Conservation (phyloP, 1,140 invertebrate species). For the Hyles vespertilio region DNA sequence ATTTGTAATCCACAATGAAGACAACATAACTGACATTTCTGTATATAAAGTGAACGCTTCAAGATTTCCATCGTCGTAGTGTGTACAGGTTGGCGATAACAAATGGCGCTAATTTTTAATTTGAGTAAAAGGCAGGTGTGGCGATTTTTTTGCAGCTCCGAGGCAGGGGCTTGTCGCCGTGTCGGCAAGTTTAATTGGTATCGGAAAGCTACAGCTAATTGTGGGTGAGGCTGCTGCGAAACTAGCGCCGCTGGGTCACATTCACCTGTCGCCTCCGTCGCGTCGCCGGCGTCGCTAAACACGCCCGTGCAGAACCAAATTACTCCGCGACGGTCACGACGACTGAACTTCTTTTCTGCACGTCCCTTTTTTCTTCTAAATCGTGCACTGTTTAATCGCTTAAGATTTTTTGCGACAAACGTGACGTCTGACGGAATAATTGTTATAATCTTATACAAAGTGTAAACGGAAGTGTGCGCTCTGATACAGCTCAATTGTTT, state of each 20-base stretch:
- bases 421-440: slow-evolving; percentile 8
- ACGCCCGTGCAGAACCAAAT: slow-evolving; percentile 36
- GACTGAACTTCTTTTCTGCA: slow-evolving; percentile 14
- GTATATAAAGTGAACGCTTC: no score
- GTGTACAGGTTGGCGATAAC: no score
- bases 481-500: no score
- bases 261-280: slow-evolving; percentile 42
- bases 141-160: neutral
- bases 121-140: neutral
- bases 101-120: slow-evolving; percentile 6
- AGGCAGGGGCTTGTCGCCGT: slow-evolving; percentile 14
- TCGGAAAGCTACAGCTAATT: slow-evolving; percentile 41
- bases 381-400: slow-evolving; percentile 7
- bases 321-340: slow-evolving; percentile 41
- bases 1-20: no score
- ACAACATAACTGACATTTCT: no score
- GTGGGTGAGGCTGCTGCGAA: slow-evolving; percentile 30
- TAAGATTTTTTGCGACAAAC: slow-evolving; percentile 3
- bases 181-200: slow-evolving; percentile 43
- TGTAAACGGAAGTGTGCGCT: no score
- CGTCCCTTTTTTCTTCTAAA: slow-evolving; percentile 7
- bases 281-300: slow-evolving; percentile 10
- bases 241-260: slow-evolving; percentile 36
- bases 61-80: no score
- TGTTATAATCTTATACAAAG: neutral